Percentiles rank a stretch among this genome's conserved stretches.
These are phyloP conservation scores for Botrylloides violaceus DNA, from an alignment of 23 tunicate species.

Conservation along the genomic window DNA sequence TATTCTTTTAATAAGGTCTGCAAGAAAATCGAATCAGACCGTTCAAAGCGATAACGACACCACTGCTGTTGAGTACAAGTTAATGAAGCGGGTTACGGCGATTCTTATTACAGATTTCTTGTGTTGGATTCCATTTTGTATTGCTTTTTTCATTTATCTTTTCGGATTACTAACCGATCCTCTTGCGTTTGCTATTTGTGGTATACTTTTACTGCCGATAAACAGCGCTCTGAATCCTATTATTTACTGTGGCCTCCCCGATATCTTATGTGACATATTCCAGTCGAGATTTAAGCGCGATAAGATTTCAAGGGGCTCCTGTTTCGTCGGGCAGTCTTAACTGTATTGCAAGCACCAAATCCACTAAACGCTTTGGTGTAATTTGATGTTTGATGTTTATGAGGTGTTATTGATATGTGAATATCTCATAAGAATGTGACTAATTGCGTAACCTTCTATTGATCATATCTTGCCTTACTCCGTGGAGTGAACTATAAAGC, in stretches of 20 bases:
- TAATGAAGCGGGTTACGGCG: constrained; percentile 44
- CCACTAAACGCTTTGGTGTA: too few species aligned
- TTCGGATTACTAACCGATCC: constrained; percentile 24
- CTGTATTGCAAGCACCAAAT: too few species aligned
- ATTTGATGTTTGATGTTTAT: too few species aligned
- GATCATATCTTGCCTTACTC: too few species aligned
- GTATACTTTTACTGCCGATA: constrained; percentile 57
- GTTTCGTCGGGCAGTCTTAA: too few species aligned
- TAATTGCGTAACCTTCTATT: too few species aligned
- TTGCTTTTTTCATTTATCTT: constrained; percentile 27
- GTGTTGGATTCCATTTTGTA: constrained; percentile 77
- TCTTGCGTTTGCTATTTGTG: constrained; percentile 33
- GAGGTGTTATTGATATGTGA: too few species aligned
- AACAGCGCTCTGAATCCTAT: constrained; percentile 81
- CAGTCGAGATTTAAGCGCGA: neutral
- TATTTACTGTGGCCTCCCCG: constrained; percentile 38
- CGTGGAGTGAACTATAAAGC: too few species aligned
- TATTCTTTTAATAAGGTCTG: constrained; percentile 13
- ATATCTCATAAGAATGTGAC: too few species aligned
- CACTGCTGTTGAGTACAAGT: constrained; percentile 28
- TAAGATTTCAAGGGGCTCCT: too few species aligned
- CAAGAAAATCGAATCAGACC: constrained; percentile 1
- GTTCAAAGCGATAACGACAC: constrained; percentile 4
- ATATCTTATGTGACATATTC: neutral
- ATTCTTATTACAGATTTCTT: constrained; percentile 55